Percentiles rank a stretch among this genome's conserved stretches.
These are phyloP conservation scores for Drosophila quinaria DNA, from an alignment of 2,888 invertebrate genomes.

Conservation along the genomic window DNA sequence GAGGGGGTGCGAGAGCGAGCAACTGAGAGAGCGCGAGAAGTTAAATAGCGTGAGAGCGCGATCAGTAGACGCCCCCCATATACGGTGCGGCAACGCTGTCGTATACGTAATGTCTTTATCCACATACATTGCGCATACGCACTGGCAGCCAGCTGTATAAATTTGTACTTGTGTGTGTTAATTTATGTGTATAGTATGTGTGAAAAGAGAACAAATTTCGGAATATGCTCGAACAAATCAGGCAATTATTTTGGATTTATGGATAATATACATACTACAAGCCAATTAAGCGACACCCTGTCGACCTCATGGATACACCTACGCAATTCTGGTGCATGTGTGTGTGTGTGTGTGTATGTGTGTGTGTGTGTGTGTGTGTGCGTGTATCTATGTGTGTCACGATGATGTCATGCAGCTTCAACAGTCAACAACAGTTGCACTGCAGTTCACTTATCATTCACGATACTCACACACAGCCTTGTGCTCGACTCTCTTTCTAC, in stretches of 20 bases:
- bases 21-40: not conserved
- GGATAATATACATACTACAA: slow-evolving; percentile 42
- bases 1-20: not conserved
- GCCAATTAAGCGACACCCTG: slow-evolving; percentile 37
- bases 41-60: slow-evolving; percentile 20
- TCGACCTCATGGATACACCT: slow-evolving; percentile 19
- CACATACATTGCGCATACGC: slow-evolving; percentile 74
- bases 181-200: slow-evolving; percentile 2
- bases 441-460: slow-evolving; percentile 13
- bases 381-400: slow-evolving; percentile 9
- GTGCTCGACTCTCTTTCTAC: slow-evolving; percentile 34
- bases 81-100: slow-evolving; percentile 64
- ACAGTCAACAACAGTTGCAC: slow-evolving; percentile 18
- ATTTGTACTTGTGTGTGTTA: slow-evolving; percentile 3
- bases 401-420: slow-evolving; percentile 36
- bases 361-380: slow-evolving; percentile 3
- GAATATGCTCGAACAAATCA: slow-evolving; percentile 27
- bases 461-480: slow-evolving; percentile 16
- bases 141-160: slow-evolving; percentile 33
- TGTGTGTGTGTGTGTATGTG: not conserved
- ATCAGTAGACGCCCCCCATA: slow-evolving; percentile 62
- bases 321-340: slow-evolving; percentile 4
- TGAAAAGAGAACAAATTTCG: not conserved
- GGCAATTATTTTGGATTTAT: slow-evolving; percentile 54
- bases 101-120: slow-evolving; percentile 70